Conservation (phyloP, 2,113 vertebrate genomes). For the Cochlearius cochlearius region DNA sequence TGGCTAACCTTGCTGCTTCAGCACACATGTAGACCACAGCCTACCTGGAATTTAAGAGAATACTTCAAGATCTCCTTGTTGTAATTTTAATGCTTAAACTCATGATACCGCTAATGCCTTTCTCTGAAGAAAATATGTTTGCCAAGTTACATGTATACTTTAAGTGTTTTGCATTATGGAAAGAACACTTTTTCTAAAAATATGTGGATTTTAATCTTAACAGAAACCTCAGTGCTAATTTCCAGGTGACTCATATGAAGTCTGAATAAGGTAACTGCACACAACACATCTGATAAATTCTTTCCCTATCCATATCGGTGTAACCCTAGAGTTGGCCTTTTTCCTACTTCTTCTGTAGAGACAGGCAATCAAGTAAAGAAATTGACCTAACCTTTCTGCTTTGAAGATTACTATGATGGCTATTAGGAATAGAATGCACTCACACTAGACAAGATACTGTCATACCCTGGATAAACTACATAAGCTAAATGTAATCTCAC, state of each 20-base stretch:
- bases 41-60: background rate
- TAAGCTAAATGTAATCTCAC: background rate
- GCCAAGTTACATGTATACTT: background rate
- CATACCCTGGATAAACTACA: background rate
- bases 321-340: background rate
- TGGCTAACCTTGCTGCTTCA: background rate
- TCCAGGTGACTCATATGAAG: background rate
- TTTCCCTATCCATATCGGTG: background rate
- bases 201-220: background rate
- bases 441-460: background rate
- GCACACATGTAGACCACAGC: background rate
- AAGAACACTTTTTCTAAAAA: background rate
- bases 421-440: background rate
- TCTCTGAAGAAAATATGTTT: background rate
- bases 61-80: background rate
- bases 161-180: background rate
- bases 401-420: background rate
- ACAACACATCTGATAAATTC: background rate
- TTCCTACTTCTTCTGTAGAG: background rate
- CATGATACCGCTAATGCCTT: background rate
- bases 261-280: background rate
- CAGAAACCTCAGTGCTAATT: background rate
- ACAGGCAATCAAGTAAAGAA: background rate
- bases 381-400: background rate
- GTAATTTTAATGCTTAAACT: background rate